Evolutionary conservation across 2,113 vertebrate species (phyloP).

Genomic region (Glaucidium brasilianum): DNA sequence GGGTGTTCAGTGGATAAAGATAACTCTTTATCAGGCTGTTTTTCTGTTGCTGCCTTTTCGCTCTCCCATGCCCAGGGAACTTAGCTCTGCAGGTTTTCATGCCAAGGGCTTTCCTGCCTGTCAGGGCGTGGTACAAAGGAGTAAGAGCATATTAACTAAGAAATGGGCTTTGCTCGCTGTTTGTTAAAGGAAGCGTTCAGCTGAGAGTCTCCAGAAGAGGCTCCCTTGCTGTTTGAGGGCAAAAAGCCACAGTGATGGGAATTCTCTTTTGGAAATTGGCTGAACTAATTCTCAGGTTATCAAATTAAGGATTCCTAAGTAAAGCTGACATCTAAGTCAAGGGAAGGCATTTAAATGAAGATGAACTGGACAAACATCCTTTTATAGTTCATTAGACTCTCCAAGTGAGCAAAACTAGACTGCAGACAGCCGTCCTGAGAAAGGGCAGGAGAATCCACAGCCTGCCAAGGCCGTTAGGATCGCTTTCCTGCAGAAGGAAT

Average conservation of each 20-base stretch:
- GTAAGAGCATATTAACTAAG: neutral
- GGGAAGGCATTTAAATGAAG: constrained; percentile 41
- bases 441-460: neutral
- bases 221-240: neutral
- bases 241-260: neutral
- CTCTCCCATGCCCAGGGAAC: neutral
- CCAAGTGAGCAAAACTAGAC: neutral
- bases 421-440: neutral
- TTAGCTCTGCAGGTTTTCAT: neutral
- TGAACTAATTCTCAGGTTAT: constrained; percentile 55
- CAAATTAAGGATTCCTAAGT: constrained; percentile 50
- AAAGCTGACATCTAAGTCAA: constrained; percentile 36
- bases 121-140: neutral
- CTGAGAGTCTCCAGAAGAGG: neutral
- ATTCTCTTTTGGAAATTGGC: constrained; percentile 28
- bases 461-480: neutral
- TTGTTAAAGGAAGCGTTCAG: neutral
- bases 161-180: neutral
- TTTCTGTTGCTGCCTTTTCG: neutral
- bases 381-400: constrained; percentile 36
- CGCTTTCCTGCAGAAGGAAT: neutral
- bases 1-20: neutral
- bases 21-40: neutral
- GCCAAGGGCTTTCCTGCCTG: neutral
- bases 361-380: constrained; percentile 52